Evolutionary conservation across 2,888 invertebrate genomes (phyloP).

Genomic region (Cabera pusaria): DNA sequence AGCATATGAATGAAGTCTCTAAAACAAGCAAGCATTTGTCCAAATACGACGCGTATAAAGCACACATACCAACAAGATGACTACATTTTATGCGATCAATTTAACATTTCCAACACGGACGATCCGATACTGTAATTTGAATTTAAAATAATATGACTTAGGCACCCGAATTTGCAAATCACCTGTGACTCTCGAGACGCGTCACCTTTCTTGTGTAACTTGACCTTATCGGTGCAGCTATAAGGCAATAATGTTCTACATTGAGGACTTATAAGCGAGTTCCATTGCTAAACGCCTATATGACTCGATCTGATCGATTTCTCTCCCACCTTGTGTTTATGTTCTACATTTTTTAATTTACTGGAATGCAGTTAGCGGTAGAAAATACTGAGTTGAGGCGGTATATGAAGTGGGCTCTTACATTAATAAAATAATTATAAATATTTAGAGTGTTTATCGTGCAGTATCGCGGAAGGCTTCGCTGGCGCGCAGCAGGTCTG

Average conservation of each 20-base stretch:
- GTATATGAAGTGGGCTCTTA: too few species aligned
- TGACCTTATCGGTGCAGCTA: conserved; percentile 43
- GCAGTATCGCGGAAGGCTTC: conserved; percentile 70
- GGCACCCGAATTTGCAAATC: conserved; percentile 40
- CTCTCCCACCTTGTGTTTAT: conserved; percentile 22
- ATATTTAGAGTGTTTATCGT: conserved; percentile 31
- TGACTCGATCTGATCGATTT: conserved; percentile 19
- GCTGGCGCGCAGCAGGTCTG: conserved; percentile 41
- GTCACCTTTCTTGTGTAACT: conserved; percentile 42
- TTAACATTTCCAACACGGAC: conserved; percentile 42
- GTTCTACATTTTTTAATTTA: conserved; percentile 33
- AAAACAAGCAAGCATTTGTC: conserved; percentile 25
- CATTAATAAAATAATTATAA: too few species aligned
- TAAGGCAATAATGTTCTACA: conserved; percentile 40
- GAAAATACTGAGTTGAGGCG: conserved; percentile 20
- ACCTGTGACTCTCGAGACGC: conserved; percentile 34
- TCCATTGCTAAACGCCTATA: conserved; percentile 15
- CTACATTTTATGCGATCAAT: conserved; percentile 33
- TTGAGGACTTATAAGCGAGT: conserved; percentile 29
- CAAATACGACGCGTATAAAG: conserved; percentile 22
- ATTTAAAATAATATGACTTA: conserved; percentile 40
- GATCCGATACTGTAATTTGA: conserved; percentile 39
- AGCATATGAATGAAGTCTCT: conserved; percentile 27
- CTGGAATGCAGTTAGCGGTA: conserved; percentile 45
- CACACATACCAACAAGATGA: conserved; percentile 30